Conservation (phyloP, 2,113 vertebrate genomes). For the Gymnocephalus cernua region DNA sequence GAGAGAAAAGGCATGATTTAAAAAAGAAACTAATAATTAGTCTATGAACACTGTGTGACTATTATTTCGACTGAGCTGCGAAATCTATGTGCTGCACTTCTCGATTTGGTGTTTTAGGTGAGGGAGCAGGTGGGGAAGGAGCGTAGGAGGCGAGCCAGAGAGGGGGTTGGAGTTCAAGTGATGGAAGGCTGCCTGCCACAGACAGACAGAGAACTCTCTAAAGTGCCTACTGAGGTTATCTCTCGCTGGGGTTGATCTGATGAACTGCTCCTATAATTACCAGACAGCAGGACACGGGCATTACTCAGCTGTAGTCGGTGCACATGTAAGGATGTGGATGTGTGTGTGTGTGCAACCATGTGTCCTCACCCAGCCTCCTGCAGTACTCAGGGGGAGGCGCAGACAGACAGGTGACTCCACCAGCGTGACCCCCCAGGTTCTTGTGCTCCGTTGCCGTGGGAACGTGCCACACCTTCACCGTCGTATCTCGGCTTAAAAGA, state of each 20-base stretch:
- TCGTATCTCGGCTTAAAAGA: constrained; percentile 83
- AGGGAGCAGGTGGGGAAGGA: constrained; percentile 34
- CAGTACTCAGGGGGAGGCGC: constrained; percentile 83
- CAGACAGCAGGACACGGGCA: constrained; percentile 54
- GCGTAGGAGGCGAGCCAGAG: constrained; percentile 52
- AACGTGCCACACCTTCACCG: constrained; percentile 88
- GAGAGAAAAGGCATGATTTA: constrained; percentile 16
- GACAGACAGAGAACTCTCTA: constrained; percentile 63
- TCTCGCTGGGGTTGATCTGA: constrained; percentile 69
- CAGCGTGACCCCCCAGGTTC: constrained; percentile 87
- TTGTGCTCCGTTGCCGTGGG: constrained; percentile 86
- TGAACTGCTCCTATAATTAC: constrained; percentile 78
- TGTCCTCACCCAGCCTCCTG: constrained; percentile 80
- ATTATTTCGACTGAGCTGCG: constrained; percentile 5
- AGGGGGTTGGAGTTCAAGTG: constrained; percentile 57
- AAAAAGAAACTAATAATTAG: constrained; percentile 33
- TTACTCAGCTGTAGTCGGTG: constrained; percentile 45
- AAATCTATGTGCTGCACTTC: constrained; percentile 10
- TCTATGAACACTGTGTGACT: constrained; percentile 7
- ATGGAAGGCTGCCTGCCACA: constrained; percentile 65
- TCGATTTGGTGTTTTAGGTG: constrained; percentile 31
- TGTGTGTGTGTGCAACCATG: neutral
- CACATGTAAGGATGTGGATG: constrained; percentile 7
- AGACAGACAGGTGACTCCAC: constrained; percentile 85
- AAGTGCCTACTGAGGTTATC: constrained; percentile 65